Conservation (phyloP, 2,888 invertebrate species). For the Hydropsyche betteni region DNA sequence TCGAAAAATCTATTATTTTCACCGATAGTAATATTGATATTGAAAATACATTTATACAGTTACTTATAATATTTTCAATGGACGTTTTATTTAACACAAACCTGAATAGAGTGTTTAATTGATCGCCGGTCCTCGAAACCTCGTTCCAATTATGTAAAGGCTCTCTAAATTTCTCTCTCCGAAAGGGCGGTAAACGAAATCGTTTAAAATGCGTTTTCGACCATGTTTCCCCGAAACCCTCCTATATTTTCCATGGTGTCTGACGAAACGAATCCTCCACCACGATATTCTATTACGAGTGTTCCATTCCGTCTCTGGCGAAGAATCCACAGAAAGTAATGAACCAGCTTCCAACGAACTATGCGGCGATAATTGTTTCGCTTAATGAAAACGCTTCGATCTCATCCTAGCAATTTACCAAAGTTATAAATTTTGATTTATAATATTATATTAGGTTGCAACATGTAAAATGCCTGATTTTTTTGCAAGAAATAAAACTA, state of each 20-base stretch:
- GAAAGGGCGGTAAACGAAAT: neutral
- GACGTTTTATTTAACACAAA: too few species aligned
- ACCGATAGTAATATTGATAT: too few species aligned
- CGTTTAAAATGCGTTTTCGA: conserved; percentile 21
- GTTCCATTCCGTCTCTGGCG: neutral
- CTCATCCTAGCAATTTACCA: too few species aligned
- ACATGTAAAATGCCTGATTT: too few species aligned
- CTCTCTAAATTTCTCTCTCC: neutral
- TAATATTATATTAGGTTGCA: too few species aligned
- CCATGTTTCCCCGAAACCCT: neutral
- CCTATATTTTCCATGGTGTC: neutral
- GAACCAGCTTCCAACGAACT: neutral
- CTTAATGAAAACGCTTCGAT: neutral
- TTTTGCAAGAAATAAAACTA: too few species aligned
- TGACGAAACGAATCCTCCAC: neutral
- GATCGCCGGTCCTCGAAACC: neutral
- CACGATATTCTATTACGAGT: neutral
- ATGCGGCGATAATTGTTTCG: neutral
- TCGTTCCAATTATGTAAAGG: neutral
- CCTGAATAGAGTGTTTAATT: neutral
- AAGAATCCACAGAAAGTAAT: conserved; percentile 12
- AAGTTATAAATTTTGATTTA: too few species aligned
- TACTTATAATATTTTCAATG: too few species aligned
- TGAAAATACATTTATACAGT: too few species aligned
- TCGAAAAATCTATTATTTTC: too few species aligned